These are phyloP conservation scores for Byasa hedistus DNA, from an alignment of 2,888 invertebrate genomes.

Conservation along the genomic window DNA sequence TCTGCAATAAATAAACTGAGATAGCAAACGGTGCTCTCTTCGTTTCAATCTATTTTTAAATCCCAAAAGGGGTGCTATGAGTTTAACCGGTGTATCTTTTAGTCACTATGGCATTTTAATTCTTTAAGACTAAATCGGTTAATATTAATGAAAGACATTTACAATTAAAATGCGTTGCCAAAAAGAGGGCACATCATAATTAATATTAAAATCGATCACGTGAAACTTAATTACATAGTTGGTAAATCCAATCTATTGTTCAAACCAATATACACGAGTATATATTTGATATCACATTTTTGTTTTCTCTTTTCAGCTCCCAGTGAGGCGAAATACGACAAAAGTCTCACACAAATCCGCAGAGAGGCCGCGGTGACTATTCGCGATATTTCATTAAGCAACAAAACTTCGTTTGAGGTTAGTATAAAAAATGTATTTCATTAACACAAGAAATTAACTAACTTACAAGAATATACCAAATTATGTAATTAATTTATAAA, in stretches of 20 bases:
- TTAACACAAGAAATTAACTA: background rate
- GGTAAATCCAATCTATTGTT: background rate
- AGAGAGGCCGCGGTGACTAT: constrained; percentile 48
- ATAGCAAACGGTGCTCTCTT: no score
- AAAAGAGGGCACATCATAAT: no score
- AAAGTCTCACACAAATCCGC: constrained; percentile 49
- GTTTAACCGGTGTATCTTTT: no score
- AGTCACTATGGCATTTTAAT: no score
- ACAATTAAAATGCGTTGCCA: no score
- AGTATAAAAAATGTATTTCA: constrained; percentile 22
- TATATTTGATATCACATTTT: constrained; percentile 4
- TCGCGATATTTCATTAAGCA: constrained; percentile 40
- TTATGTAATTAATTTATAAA: no score
- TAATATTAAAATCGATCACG: no score
- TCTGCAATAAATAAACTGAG: constrained; percentile 3
- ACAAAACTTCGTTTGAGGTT: constrained; percentile 47
- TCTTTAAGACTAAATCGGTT: no score
- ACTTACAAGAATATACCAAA: no score
- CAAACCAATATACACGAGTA: background rate
- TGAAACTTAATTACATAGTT: no score
- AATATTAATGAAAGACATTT: no score
- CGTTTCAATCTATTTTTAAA: background rate
- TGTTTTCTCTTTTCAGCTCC: constrained; percentile 48
- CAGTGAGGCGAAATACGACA: constrained; percentile 51
- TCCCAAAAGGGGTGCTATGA: no score